Evolutionary conservation across 2,113 vertebrate species (phyloP).

Genomic region (Aspidoscelis tigris): DNA sequence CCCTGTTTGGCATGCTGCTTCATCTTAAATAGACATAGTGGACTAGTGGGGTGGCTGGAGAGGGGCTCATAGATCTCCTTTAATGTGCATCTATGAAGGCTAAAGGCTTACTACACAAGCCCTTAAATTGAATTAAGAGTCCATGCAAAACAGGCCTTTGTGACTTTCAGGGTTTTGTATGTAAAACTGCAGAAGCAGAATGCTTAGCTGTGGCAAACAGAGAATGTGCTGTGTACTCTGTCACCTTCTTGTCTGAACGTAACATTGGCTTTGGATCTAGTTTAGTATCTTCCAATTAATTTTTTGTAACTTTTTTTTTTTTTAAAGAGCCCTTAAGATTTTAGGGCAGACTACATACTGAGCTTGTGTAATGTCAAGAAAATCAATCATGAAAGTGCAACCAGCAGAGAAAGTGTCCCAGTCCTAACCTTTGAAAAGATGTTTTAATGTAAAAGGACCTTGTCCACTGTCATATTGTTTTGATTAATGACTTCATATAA

Average conservation of each 20-base stretch:
- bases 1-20: no score
- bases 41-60: no score
- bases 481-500: slow-evolving; percentile 22
- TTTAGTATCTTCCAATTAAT: neutral
- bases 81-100: no score
- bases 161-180: neutral
- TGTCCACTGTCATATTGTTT: slow-evolving; percentile 28
- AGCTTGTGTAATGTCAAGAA: slow-evolving; percentile 7
- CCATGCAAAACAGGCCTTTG: neutral
- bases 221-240: neutral
- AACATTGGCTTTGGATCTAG: neutral
- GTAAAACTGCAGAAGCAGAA: neutral
- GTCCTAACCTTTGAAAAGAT: slow-evolving; percentile 15
- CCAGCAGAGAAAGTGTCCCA: neutral
- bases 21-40: no score
- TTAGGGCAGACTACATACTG: slow-evolving; percentile 5
- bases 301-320: neutral
- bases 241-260: neutral
- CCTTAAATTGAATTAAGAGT: no score
- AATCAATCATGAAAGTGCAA: slow-evolving; percentile 16
- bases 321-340: neutral
- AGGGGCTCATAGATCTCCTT: no score
- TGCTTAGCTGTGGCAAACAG: neutral
- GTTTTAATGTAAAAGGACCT: slow-evolving; percentile 7
- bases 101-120: no score